A percentile compares a stretch with the other conserved stretches of the same genome.
Evolutionary conservation across 2,797 vertebrate species (phyloP).

Genomic region (Oreonectes daqikongensis): DNA sequence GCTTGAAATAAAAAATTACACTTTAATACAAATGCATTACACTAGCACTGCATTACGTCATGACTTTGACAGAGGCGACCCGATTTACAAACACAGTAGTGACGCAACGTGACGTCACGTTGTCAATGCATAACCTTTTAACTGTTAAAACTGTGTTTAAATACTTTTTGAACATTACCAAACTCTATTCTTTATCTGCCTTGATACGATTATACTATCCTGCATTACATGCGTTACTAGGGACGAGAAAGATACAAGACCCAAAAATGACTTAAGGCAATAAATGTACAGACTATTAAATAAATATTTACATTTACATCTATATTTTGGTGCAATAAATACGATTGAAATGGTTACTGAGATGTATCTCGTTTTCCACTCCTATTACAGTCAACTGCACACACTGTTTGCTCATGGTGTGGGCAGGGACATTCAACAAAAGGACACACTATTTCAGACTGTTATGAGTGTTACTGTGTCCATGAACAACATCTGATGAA

Average conservation of each 20-base stretch:
- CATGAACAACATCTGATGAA: background rate
- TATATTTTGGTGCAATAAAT: background rate
- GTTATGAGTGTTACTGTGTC: background rate
- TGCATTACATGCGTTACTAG: no score
- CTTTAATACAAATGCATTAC: background rate
- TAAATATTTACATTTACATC: background rate
- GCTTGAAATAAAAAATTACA: no score
- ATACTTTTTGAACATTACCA: no score
- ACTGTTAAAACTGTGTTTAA: background rate
- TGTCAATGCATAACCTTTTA: background rate
- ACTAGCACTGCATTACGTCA: conserved; percentile 44
- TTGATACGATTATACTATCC: no score
- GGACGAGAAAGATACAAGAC: no score
- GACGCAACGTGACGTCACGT: conserved; percentile 29
- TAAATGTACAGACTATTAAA: background rate
- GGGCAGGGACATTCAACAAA: conserved; percentile 25
- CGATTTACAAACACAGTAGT: conserved; percentile 35
- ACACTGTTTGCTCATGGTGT: conserved; percentile 2
- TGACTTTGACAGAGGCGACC: conserved; percentile 21
- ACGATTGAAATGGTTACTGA: background rate
- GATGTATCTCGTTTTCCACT: background rate
- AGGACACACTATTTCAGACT: background rate
- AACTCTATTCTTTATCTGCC: no score
- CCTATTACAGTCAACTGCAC: background rate
- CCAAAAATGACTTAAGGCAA: background rate